Evolutionary conservation across 2,113 vertebrate species (phyloP).

Genomic region (Tiliqua scincoides): DNA sequence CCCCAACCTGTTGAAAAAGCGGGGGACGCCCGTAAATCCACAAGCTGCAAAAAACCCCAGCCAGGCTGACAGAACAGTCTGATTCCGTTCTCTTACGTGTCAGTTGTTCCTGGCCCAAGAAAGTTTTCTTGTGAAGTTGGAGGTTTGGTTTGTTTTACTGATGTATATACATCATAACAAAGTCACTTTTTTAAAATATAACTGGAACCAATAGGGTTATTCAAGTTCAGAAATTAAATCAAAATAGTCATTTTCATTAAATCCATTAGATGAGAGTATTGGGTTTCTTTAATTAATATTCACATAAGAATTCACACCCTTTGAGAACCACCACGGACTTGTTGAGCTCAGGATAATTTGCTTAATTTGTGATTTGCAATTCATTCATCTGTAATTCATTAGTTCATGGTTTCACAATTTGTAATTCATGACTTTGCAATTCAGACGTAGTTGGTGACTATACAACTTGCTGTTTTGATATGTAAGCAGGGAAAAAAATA

Average conservation of each 20-base stretch:
- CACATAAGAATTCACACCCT: slow-evolving; percentile 11
- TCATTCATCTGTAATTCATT: slow-evolving; percentile 34
- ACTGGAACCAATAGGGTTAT: slow-evolving; percentile 6
- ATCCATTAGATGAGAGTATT: slow-evolving; percentile 8
- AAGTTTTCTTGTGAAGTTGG: not conserved
- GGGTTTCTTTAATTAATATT: slow-evolving; percentile 18
- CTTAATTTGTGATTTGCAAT: slow-evolving; percentile 17
- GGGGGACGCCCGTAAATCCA: not conserved
- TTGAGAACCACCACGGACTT: slow-evolving; percentile 19
- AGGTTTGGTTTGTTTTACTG: not conserved
- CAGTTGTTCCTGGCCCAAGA: not conserved
- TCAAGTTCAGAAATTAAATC: slow-evolving; percentile 11
- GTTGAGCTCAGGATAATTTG: slow-evolving; percentile 3
- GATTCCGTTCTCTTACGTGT: not conserved
- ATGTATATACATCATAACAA: not conserved
- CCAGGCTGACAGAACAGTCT: not conserved
- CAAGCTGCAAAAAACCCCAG: not conserved
- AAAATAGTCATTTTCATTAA: slow-evolving; percentile 15
- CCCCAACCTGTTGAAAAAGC: too few relatives aligned
- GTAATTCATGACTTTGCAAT: slow-evolving; percentile 27
- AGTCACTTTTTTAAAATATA: not conserved
- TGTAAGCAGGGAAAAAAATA: not conserved
- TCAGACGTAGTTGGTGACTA: slow-evolving; percentile 10
- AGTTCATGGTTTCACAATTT: slow-evolving; percentile 3
- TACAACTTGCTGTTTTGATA: slow-evolving; percentile 17